These are phyloP conservation scores for Drosophila trapezifrons DNA, from an alignment of 1,140 invertebrate species.

Conservation along the genomic window DNA sequence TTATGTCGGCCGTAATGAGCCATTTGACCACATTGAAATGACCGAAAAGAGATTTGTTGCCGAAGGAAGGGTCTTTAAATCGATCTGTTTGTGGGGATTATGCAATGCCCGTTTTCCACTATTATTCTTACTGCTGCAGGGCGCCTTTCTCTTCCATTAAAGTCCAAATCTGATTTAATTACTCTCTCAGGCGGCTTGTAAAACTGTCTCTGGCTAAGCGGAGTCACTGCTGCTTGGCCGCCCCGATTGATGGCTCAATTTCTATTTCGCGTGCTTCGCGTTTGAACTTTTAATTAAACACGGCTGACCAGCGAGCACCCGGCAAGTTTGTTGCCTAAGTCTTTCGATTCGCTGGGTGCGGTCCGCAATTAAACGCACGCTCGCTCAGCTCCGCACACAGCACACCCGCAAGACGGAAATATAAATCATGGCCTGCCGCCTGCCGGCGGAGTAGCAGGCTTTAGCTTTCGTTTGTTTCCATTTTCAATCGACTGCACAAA, in stretches of 20 bases:
- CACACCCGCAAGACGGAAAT: slow-evolving; percentile 28
- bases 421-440: slow-evolving; percentile 45
- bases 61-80: slow-evolving; percentile 11
- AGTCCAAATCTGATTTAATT: background rate
- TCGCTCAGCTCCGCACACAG: slow-evolving; percentile 5
- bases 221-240: background rate
- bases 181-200: background rate
- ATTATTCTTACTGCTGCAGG: background rate
- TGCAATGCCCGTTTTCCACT: background rate
- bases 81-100: background rate
- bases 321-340: slow-evolving; percentile 42
- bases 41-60: background rate
- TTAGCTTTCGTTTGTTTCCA: slow-evolving; percentile 42
- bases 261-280: slow-evolving; percentile 36
- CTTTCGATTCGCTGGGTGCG: slow-evolving; percentile 45
- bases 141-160: slow-evolving; percentile 4
- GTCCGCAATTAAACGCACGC: slow-evolving; percentile 52
- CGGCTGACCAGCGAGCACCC: slow-evolving; percentile 9
- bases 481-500: slow-evolving; percentile 55
- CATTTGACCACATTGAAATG: slow-evolving; percentile 12
- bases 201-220: slow-evolving; percentile 4
- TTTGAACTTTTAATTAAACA: slow-evolving; percentile 49
- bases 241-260: slow-evolving; percentile 36
- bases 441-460: slow-evolving; percentile 3
- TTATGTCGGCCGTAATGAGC: slow-evolving; percentile 45